Conservation (phyloP, 2,797 vertebrate genomes). For the Notolepis coatsorum region DNA sequence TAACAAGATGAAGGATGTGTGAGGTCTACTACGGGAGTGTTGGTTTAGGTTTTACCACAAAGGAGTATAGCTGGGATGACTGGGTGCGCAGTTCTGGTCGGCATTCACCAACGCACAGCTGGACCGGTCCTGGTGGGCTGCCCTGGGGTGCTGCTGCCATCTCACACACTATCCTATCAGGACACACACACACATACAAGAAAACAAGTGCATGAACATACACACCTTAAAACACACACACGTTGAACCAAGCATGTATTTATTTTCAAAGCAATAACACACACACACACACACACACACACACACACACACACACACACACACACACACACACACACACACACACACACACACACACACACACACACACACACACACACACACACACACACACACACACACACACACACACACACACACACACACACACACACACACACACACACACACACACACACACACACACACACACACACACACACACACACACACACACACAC, state of each 20-base stretch:
- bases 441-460: slow-evolving; percentile 2
- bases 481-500: slow-evolving; percentile 2
- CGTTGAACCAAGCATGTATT: background rate
- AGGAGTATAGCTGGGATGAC: slow-evolving; percentile 90
- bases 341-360: slow-evolving; percentile 8
- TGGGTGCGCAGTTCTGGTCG: slow-evolving; percentile 90
- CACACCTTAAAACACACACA: background rate
- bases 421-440: background rate
- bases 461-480: slow-evolving; percentile 19
- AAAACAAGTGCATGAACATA: too few species aligned
- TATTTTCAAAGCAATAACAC: too few species aligned
- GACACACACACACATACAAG: slow-evolving; percentile 22
- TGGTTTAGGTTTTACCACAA: slow-evolving; percentile 85
- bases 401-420: too few species aligned
- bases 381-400: too few species aligned
- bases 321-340: slow-evolving; percentile 5
- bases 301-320: slow-evolving; percentile 10
- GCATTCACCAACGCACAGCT: slow-evolving; percentile 93
- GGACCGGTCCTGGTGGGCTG: slow-evolving; percentile 87
- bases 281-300: slow-evolving; percentile 16
- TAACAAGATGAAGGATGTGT: slow-evolving; percentile 1
- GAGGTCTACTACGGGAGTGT: too few species aligned
- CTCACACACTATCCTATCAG: slow-evolving; percentile 93
- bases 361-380: background rate
- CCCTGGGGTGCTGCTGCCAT: slow-evolving; percentile 86